A percentile compares a stretch with the other conserved stretches of the same genome.
phyloP scores from a whole-genome alignment of 2,888 invertebrate genomes.

The Patella ulyssiponensis region DNA sequence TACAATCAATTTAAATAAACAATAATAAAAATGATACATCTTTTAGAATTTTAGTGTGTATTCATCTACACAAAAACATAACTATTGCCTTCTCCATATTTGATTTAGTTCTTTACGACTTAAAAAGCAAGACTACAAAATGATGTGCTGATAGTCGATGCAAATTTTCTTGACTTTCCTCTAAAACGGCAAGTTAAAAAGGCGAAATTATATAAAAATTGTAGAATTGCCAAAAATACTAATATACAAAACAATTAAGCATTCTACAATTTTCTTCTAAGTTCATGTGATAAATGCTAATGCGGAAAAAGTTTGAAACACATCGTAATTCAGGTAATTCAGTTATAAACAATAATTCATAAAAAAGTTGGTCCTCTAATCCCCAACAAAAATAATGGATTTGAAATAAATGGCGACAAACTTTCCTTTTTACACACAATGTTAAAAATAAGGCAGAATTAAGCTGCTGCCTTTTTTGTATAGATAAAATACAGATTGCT shows the following conservation, averaged over 20 bases:
- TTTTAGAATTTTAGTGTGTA: background rate
- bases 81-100: too few relatives aligned
- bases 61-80: background rate
- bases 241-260: background rate
- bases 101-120: too few relatives aligned
- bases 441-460: slow-evolving; percentile 7
- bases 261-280: background rate
- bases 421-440: background rate
- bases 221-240: background rate
- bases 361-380: background rate
- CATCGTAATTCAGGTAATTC: background rate
- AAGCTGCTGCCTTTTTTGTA: background rate
- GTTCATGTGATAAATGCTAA: background rate
- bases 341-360: background rate
- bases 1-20: background rate
- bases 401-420: background rate
- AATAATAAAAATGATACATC: slow-evolving; percentile 5
- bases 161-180: background rate
- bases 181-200: slow-evolving; percentile 3
- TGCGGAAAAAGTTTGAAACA: background rate
- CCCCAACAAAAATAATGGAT: background rate
- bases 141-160: too few relatives aligned
- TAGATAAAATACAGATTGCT: background rate
- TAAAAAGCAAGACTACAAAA: too few relatives aligned
- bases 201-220: background rate